Evolutionary conservation across 2,888 invertebrate species (phyloP), one percentile per base, ranked within the genome.

Genomic region (Cetonia aurata): DNA sequence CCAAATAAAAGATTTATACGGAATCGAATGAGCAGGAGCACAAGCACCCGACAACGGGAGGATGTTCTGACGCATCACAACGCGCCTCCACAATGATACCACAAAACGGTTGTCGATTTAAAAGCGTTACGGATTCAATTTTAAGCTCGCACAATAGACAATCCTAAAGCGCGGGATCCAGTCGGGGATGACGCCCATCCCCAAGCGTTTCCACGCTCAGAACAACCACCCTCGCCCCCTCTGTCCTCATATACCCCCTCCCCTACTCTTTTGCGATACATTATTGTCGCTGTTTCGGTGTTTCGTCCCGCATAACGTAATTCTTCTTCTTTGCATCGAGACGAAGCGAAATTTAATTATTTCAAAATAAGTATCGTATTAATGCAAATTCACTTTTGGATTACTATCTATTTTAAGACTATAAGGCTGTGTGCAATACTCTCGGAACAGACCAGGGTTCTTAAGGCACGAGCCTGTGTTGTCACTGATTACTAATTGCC

Each of bases 401-500:
- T 37, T 37, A 37, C 8, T 10, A 25, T 25, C 1, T 25, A 25
- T 4, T 25, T 25, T 25, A 25, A 25, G 25, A 25, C 25, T 25
- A 3, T 4, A 25, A 3, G 4, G 25, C 3, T 25, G 1, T 25
- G 25, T 25, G 25, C 25, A 25, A 25, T 25, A 4, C 25, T 25
- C 25, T 4, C 25, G 4, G 25, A 25, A 25, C 25, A 25, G 25
- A 4, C 25, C 33, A 19, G n/a, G 8, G 31, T 46, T 60, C 60
- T 60, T 60, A 31, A 60, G 60, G 60, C 60, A 60, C 60, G 60
- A 60, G 60, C 44, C 59, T 44, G 44, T 59, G 60, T 60, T 60
- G 60, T 60, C 60, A 80, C 79, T 79, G 82, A 83, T 82, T 83
- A 82, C 83, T 83, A 83, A 83, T 83, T 83, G 79, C 82, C 80